Conservation (phyloP, 2,113 vertebrate genomes). For the Bucco capensis region DNA sequence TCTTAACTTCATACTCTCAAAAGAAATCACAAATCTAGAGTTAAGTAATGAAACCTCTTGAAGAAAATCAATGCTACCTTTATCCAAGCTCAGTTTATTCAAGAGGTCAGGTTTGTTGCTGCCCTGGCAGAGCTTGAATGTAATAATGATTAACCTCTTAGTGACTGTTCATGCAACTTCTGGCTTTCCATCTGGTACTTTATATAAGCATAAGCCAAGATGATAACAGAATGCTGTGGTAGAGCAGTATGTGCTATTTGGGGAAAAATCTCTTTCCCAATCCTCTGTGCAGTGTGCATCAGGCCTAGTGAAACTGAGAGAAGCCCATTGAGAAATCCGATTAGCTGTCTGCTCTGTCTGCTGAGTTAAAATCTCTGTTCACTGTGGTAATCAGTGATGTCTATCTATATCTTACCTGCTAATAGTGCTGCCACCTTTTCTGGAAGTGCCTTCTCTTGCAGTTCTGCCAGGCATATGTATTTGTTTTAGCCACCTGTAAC, state of each 20-base stretch:
- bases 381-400: background rate
- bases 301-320: background rate
- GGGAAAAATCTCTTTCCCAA: background rate
- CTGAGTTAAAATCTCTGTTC: constrained; percentile 15
- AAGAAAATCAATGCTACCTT: constrained; percentile 25
- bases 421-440: background rate
- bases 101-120: constrained; percentile 15
- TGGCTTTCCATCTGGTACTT: background rate
- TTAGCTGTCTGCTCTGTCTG: constrained; percentile 6
- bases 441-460: background rate
- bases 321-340: constrained; percentile 19
- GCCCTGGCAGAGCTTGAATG: background rate
- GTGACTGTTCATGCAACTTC: background rate
- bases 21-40: background rate
- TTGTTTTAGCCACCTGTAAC: background rate
- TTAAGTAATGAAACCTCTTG: constrained; percentile 31
- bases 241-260: background rate
- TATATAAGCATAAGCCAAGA: background rate
- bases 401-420: constrained; percentile 6
- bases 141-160: constrained; percentile 49
- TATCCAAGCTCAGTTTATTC: constrained; percentile 1
- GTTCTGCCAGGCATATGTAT: background rate
- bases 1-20: background rate
- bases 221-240: background rate
- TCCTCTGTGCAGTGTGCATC: background rate